These are phyloP conservation scores for Daphoenositta chrysoptera DNA, from an alignment of 2,113 vertebrate species.

Conservation along the genomic window DNA sequence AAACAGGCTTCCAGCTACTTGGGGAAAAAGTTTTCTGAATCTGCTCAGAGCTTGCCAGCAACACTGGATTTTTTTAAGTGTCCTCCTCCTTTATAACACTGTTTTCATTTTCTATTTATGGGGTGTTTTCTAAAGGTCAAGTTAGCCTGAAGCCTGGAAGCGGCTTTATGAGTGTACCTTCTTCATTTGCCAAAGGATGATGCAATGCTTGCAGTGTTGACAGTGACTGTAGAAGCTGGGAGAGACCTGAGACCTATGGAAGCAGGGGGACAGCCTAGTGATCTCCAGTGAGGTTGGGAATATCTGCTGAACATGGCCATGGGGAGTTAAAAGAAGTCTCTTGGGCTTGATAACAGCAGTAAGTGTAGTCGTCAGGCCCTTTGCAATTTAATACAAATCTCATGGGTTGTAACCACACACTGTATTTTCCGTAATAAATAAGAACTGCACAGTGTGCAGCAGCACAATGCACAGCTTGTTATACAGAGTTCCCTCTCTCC, in stretches of 20 bases:
- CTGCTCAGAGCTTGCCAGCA: background rate
- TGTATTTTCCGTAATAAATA: background rate
- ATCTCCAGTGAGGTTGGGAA: background rate
- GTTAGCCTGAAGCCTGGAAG: background rate
- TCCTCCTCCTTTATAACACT: background rate
- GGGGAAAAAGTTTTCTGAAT: background rate
- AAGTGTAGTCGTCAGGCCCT: background rate
- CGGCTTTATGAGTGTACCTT: background rate
- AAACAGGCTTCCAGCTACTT: background rate
- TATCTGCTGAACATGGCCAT: background rate
- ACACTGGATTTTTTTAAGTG: rapidly evolving
- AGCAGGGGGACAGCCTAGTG: background rate
- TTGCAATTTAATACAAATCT: background rate
- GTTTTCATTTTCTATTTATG: background rate
- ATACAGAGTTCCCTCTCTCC: background rate
- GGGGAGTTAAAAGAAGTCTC: background rate
- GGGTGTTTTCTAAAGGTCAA: background rate
- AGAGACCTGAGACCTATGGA: background rate
- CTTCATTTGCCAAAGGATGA: background rate
- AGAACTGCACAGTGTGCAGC: background rate
- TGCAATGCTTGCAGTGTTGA: background rate
- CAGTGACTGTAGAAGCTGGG: background rate
- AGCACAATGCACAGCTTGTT: background rate
- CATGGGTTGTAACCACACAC: background rate
- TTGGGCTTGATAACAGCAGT: rapidly evolving